These are phyloP conservation scores for Herpetotheres cachinnans DNA, from an alignment of 2,113 vertebrate species.

Conservation along the genomic window DNA sequence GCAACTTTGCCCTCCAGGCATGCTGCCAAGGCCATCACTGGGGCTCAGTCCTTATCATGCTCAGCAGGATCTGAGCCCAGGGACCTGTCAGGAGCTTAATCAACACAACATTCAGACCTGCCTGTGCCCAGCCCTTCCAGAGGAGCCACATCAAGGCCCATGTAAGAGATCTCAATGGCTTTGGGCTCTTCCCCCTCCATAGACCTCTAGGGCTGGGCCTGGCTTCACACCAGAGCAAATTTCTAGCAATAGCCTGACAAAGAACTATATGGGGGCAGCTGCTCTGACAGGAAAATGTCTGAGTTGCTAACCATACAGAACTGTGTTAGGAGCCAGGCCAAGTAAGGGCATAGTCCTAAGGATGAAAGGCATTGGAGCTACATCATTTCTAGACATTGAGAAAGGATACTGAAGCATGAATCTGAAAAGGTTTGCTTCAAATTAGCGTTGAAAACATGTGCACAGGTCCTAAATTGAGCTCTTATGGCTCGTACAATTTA, in stretches of 20 bases:
- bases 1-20: background rate
- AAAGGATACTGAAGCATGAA: background rate
- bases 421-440: slow-evolving; percentile 11
- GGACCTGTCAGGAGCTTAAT: background rate
- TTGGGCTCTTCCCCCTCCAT: background rate
- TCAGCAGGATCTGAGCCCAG: background rate
- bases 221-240: background rate
- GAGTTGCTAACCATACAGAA: background rate
- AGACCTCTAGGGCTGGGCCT: background rate
- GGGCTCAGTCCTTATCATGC: background rate
- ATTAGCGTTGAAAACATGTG: slow-evolving; percentile 24
- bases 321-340: background rate
- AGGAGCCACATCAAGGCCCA: background rate
- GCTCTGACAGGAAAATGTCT: background rate
- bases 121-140: background rate
- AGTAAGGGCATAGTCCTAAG: background rate
- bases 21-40: background rate
- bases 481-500: background rate
- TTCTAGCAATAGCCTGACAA: background rate
- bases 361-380: background rate
- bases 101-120: background rate
- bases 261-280: background rate
- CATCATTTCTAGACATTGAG: background rate
- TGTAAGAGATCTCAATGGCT: background rate
- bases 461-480: background rate